Evolutionary conservation across 2,113 vertebrate genomes (phyloP), one percentile per base, ranked within the genome.

Genomic region (Burhinus bistriatus): DNA sequence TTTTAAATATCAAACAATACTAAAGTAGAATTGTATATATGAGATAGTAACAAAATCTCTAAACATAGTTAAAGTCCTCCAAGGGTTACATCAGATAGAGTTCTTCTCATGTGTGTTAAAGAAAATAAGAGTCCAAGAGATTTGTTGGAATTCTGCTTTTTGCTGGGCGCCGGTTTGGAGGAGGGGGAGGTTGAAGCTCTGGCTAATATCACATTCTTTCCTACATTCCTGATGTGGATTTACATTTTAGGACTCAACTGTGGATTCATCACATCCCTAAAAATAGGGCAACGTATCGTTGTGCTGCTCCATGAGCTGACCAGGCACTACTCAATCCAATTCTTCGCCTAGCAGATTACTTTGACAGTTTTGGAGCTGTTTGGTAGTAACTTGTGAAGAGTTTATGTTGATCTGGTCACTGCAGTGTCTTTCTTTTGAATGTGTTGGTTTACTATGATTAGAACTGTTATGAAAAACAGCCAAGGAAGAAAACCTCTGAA

Each of bases 121-220:
- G 81, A 72, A 85, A 75, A 34, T 30, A 40, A 49, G 72, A 73
- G n/a, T 87, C n/a, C 11, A 27, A 49, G 40, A 85, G 38, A 68
- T 66, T 73, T 88, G 47, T 7, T 86, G 87, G 52, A 91, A 91
- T 96, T 90, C 66, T 44, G 32, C 38, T 66, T 73, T 91, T 86
- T 86, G 38, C 68, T 94, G 51, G 47, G 82, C 6, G 20, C 45
- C 0, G 2, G 45, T 86, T 89, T 83, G 75, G 78, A 95, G 71
- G 89, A 95, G 93, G 83, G 89, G 87, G 75, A 90, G 78, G 66
- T 4, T 65, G 90, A 49, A 90, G 78, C 49, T 90, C 95, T 96
- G 96, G 92, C 78, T 96, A 94, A 70, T 62, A 94, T 96, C 91
- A 93, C 92, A 96, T 95, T 96, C 93, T 88, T 95, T 69, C 54